phyloP scores from a whole-genome alignment of 2,113 vertebrate species.

The Cervus canadensis region DNA sequence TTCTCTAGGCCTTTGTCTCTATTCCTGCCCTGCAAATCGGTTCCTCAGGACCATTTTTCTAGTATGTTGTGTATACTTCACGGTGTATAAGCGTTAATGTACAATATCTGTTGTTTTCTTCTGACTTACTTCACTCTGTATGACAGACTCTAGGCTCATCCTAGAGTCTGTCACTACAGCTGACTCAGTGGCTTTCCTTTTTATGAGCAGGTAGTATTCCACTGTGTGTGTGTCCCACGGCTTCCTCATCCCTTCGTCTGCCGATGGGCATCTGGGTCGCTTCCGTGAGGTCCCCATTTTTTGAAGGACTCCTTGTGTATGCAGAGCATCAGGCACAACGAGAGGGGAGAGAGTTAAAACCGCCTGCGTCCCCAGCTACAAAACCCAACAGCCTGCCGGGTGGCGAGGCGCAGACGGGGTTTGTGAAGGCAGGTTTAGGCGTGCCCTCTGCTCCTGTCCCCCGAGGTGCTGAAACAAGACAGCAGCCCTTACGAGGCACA shows the following conservation, averaged over 20 bases:
- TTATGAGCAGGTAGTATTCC: rapidly evolving
- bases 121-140: background rate
- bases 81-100: rapidly evolving
- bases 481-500: background rate
- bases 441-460: background rate
- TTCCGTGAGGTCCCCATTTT: background rate
- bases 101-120: background rate
- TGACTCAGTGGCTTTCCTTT: background rate
- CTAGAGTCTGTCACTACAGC: background rate
- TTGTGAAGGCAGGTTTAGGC: background rate
- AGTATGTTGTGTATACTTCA: rapidly evolving
- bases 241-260: background rate
- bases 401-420: background rate
- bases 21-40: background rate
- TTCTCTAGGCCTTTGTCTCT: background rate
- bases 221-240: background rate
- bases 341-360: background rate
- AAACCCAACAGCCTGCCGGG: background rate
- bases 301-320: background rate
- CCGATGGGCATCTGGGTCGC: background rate
- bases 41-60: background rate
- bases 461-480: background rate
- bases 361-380: background rate
- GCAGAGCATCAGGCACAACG: background rate
- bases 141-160: background rate